A percentile compares a stretch with the other conserved stretches of the same genome.
These are phyloP conservation scores for Nymphicus hollandicus DNA, from an alignment of 2,113 vertebrate species.

Conservation along the genomic window DNA sequence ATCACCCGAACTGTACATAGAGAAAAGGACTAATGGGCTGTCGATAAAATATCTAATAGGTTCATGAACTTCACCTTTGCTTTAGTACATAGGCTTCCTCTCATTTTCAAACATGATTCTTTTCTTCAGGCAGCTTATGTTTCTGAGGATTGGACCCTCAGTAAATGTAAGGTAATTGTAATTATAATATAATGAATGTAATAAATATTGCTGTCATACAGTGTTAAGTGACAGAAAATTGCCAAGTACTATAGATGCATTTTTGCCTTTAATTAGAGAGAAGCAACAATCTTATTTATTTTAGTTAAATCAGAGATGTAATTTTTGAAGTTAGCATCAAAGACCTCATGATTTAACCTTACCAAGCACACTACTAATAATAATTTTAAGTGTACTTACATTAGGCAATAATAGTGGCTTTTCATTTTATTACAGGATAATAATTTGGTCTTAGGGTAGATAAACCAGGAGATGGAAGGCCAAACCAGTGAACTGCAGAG, in stretches of 20 bases:
- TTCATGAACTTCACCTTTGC: neutral
- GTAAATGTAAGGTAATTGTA: constrained; percentile 22
- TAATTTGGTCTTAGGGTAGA: constrained; percentile 23
- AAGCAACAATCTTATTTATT: constrained; percentile 58
- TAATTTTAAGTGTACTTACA: constrained; percentile 52
- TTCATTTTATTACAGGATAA: constrained; percentile 45
- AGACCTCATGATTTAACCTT: constrained; percentile 60
- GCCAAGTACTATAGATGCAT: constrained; percentile 4
- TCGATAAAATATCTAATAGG: neutral
- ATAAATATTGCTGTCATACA: constrained; percentile 26
- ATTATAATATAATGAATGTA: constrained; percentile 43
- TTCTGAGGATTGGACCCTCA: neutral
- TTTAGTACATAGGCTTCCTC: neutral
- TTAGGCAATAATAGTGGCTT: constrained; percentile 37
- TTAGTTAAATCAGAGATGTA: constrained; percentile 2
- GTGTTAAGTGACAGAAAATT: constrained; percentile 60
- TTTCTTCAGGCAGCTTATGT: neutral
- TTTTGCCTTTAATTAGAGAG: constrained; percentile 63
- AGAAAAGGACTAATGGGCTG: neutral
- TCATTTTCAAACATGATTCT: neutral
- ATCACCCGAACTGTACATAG: neutral
- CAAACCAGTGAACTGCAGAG: constrained; percentile 30
- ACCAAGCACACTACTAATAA: constrained; percentile 31
- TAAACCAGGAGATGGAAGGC: constrained; percentile 16
- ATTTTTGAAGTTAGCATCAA: constrained; percentile 56